phyloP scores from a whole-genome alignment of 2,797 vertebrate species.

The Anomalospiza imberbis region DNA sequence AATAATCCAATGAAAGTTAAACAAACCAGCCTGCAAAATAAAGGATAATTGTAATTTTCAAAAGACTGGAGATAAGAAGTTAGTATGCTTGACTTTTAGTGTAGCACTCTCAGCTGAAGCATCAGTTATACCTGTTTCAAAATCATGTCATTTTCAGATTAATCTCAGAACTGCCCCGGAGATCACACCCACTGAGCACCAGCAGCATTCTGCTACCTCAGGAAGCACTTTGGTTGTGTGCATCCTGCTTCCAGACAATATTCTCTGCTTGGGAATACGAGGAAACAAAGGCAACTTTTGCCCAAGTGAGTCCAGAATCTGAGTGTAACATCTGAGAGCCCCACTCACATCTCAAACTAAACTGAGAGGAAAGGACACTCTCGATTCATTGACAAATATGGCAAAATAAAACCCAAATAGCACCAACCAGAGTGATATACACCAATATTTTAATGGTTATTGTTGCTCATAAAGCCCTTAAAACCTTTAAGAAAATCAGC shows the following conservation, averaged over 20 bases:
- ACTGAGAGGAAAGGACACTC: background rate
- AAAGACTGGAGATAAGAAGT: background rate
- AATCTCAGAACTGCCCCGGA: background rate
- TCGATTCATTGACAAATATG: background rate
- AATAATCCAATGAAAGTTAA: conserved; percentile 26
- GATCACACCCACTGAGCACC: background rate
- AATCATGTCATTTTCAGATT: background rate
- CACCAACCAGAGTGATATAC: background rate
- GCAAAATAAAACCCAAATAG: background rate
- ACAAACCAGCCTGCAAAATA: conserved; percentile 11
- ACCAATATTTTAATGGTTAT: background rate
- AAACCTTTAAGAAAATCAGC: background rate
- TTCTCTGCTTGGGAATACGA: background rate
- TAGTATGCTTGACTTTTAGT: background rate
- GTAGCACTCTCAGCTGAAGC: background rate
- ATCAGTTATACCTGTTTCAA: background rate
- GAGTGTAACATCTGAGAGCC: background rate
- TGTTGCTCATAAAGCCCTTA: background rate
- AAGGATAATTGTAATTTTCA: conserved; percentile 4
- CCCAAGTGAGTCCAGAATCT: background rate
- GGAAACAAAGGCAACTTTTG: background rate
- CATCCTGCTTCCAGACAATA: background rate
- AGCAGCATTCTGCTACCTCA: background rate
- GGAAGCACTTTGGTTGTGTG: background rate
- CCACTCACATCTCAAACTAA: background rate